phyloP scores from a whole-genome alignment of 2,797 vertebrate genomes.

The Anas capensis region DNA sequence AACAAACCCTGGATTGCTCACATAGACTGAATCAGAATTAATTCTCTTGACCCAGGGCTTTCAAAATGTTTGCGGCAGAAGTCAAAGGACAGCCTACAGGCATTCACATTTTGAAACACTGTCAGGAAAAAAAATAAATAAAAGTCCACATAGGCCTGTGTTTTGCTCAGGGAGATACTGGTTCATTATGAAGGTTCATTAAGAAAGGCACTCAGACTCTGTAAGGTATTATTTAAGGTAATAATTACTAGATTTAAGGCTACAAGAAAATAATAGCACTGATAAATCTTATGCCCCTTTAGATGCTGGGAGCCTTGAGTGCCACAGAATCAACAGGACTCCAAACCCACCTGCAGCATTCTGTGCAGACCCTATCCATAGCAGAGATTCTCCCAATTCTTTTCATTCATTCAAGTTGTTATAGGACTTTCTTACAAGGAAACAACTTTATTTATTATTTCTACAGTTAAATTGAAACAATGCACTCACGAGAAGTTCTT shows the following conservation, averaged over 20 bases:
- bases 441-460: background rate
- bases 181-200: background rate
- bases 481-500: background rate
- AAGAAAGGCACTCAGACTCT: background rate
- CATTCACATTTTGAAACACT: background rate
- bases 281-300: background rate
- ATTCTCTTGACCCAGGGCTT: background rate
- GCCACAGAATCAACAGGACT: fast-evolving
- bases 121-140: background rate
- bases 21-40: background rate
- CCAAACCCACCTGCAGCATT: background rate
- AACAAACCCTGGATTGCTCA: background rate
- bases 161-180: background rate
- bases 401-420: background rate
- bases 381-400: background rate
- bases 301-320: background rate
- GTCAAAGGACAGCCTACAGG: background rate
- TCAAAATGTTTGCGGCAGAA: background rate
- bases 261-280: background rate
- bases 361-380: background rate
- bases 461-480: background rate
- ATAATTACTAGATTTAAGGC: background rate
- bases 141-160: background rate
- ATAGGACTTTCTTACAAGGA: background rate
- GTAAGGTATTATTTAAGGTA: background rate